phyloP scores from a whole-genome alignment of 2,888 invertebrate species.

The Nowickia ferox region DNA sequence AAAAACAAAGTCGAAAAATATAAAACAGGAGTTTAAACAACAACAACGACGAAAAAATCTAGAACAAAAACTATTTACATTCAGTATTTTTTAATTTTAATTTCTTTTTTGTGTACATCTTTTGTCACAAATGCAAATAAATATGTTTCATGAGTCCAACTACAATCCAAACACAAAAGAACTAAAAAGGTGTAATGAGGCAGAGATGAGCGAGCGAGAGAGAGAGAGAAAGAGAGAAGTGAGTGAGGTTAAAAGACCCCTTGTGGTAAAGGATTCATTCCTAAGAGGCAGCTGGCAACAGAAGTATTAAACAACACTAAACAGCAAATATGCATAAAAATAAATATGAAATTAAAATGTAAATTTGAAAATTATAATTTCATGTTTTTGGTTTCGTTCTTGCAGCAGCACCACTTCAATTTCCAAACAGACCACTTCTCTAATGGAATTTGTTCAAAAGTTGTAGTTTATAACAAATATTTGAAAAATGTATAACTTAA shows the following conservation, averaged over 20 bases:
- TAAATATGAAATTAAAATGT: constrained; percentile 17
- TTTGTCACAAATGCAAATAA: constrained; percentile 10
- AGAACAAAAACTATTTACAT: constrained; percentile 38
- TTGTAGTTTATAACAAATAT: not conserved
- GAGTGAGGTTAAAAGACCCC: too few species aligned
- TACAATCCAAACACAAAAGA: constrained; percentile 18
- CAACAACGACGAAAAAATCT: constrained; percentile 9
- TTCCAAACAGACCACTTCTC: not conserved
- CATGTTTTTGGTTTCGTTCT: not conserved
- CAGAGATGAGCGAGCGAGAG: not conserved
- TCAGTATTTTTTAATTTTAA: not conserved
- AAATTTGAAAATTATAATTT: not conserved
- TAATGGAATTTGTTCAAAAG: not conserved
- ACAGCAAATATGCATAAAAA: not conserved
- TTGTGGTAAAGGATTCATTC: not conserved
- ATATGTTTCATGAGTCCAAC: constrained; percentile 1
- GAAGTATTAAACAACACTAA: not conserved
- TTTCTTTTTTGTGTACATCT: not conserved
- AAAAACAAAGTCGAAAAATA: constrained; percentile 33
- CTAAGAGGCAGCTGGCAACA: not conserved
- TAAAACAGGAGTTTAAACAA: constrained; percentile 6
- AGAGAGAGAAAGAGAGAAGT: too few species aligned
- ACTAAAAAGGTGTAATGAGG: constrained; percentile 14
- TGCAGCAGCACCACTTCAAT: not conserved
- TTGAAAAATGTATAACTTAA: not conserved